Percentiles rank a stretch among this genome's conserved stretches.
These are phyloP conservation scores for Ceratina australensis DNA, from an alignment of 1,140 invertebrate species.

Conservation along the genomic window DNA sequence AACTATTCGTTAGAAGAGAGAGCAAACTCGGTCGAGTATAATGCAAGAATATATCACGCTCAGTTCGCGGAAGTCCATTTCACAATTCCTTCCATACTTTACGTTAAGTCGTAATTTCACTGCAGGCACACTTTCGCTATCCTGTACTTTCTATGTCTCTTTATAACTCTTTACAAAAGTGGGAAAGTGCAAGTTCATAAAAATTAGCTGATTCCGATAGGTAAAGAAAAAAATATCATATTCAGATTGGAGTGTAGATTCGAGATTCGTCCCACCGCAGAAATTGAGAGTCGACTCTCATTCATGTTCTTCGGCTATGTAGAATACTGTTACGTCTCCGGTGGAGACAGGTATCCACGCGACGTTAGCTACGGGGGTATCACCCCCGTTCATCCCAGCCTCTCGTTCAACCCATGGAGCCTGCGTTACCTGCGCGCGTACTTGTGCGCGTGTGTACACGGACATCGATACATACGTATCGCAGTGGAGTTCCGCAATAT, in stretches of 20 bases:
- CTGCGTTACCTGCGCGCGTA: neutral
- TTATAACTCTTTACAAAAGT: too few relatives aligned
- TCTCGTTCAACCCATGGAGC: neutral
- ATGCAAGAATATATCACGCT: slow-evolving; percentile 48
- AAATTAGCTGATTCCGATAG: too few relatives aligned
- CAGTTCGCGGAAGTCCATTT: slow-evolving; percentile 49
- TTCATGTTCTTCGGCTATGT: slow-evolving; percentile 42
- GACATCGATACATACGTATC: neutral
- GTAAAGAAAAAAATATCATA: too few relatives aligned
- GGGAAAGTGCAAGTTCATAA: too few relatives aligned
- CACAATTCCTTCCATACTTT: slow-evolving; percentile 49
- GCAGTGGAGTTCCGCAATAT: slow-evolving; percentile 68
- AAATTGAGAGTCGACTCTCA: slow-evolving; percentile 30
- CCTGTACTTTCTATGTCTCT: too few relatives aligned
- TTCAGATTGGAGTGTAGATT: neutral
- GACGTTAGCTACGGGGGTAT: neutral
- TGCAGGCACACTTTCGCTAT: neutral
- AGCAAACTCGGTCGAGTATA: slow-evolving; percentile 61
- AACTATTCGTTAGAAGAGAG: slow-evolving; percentile 64
- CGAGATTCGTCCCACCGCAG: slow-evolving; percentile 7
- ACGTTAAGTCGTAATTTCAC: slow-evolving; percentile 22
- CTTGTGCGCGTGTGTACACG: slow-evolving; percentile 8
- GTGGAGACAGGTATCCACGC: slow-evolving; percentile 53
- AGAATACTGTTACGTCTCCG: slow-evolving; percentile 31
- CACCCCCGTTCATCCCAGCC: slow-evolving; percentile 1